phyloP scores from a whole-genome alignment of 2,113 vertebrate genomes.

The Cathartes aura region DNA sequence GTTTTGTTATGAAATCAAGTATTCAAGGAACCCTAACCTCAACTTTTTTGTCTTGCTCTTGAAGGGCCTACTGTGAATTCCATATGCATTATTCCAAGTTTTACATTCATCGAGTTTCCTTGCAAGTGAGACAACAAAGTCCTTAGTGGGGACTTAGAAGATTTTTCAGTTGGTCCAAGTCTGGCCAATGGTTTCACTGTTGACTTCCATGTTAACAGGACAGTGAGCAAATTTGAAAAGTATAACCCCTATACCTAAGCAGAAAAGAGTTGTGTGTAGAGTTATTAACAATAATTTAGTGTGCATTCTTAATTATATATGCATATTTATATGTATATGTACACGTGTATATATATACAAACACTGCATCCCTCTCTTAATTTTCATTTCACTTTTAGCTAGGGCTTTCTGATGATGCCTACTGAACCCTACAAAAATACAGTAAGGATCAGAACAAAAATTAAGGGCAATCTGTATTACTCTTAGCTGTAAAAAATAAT shows the following conservation, averaged over 20 bases:
- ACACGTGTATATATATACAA: not conserved
- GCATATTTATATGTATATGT: not conserved
- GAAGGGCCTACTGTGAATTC: not conserved
- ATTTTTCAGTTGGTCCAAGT: not conserved
- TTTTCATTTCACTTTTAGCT: not conserved
- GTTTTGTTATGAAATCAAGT: not conserved
- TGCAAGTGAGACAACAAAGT: not conserved
- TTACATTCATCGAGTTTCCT: not conserved
- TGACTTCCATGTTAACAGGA: not conserved
- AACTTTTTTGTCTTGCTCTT: not conserved
- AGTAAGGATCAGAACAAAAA: not conserved
- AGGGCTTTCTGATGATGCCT: not conserved
- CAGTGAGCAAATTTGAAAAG: not conserved
- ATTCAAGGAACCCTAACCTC: not conserved
- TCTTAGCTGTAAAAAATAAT: not conserved
- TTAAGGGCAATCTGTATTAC: not conserved
- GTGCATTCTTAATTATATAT: not conserved
- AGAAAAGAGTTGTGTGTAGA: not conserved
- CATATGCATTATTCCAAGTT: not conserved
- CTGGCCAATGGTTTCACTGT: not conserved
- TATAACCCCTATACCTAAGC: not conserved
- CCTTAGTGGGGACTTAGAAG: not conserved
- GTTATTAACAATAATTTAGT: not conserved
- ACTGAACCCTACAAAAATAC: not conserved
- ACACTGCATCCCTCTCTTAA: not conserved